Evolutionary conservation across 2,797 vertebrate species (phyloP).

Genomic region (Pangasius macronema): DNA sequence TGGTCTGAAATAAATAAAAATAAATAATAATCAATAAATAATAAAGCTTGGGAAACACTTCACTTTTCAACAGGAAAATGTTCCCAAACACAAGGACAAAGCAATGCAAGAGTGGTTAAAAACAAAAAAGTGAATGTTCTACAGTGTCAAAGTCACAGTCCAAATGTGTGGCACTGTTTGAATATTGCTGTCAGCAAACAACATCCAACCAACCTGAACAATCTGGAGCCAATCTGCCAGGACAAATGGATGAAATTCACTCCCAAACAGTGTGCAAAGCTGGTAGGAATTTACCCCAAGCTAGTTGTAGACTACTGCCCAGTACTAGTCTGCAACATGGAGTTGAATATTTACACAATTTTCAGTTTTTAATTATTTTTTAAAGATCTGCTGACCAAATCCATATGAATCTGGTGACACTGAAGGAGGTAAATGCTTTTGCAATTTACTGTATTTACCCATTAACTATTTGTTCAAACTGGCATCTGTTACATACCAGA

Average conservation of each 20-base stretch:
- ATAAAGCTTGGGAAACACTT: background rate
- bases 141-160: background rate
- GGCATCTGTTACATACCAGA: background rate
- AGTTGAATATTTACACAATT: background rate
- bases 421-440: background rate
- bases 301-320: background rate
- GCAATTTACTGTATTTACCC: background rate
- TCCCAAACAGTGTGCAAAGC: background rate
- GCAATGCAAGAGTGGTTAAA: background rate
- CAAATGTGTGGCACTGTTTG: background rate
- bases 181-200: background rate
- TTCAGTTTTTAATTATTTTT: background rate
- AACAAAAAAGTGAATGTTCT: background rate
- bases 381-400: background rate
- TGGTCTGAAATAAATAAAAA: background rate
- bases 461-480: background rate
- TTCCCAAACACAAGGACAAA: background rate
- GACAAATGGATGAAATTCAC: background rate
- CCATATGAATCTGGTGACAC: no score
- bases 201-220: background rate
- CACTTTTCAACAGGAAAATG: background rate
- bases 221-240: background rate
- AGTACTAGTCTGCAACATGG: background rate
- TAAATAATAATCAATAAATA: background rate
- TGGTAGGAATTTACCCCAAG: background rate